These are phyloP conservation scores for Perizoma affinitatum DNA, from an alignment of 2,888 invertebrate species.

Conservation along the genomic window DNA sequence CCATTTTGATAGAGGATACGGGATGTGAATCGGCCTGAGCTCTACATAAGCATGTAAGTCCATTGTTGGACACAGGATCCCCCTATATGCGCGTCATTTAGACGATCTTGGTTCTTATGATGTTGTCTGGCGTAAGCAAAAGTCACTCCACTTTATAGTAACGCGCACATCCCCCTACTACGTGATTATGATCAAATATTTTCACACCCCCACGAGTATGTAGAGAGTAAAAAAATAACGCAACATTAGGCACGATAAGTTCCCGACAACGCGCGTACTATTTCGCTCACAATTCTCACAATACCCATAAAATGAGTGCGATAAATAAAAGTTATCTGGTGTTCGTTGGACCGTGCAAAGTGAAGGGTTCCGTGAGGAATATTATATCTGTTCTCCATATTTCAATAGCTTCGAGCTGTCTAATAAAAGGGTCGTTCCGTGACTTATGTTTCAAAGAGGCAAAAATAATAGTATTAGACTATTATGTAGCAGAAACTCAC, in stretches of 20 bases:
- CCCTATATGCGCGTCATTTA: conserved; percentile 1
- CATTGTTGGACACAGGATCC: conserved; percentile 5
- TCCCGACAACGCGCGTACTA: conserved; percentile 63
- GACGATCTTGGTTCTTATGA: conserved; percentile 3
- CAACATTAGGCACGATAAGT: conserved; percentile 75
- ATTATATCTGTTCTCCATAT: conserved; percentile 23
- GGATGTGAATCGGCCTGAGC: conserved; percentile 10
- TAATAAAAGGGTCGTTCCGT: conserved; percentile 3
- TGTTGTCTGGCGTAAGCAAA: conserved; percentile 8
- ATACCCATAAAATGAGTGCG: conserved; percentile 66
- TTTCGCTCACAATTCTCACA: conserved; percentile 46
- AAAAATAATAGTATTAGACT: not conserved
- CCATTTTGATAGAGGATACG: conserved; percentile 20
- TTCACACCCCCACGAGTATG: conserved; percentile 29
- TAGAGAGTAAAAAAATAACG: conserved; percentile 53
- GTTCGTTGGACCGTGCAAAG: conserved; percentile 36
- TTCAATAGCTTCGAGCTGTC: conserved; percentile 9
- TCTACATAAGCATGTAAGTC: conserved; percentile 5
- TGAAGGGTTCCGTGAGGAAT: conserved; percentile 37
- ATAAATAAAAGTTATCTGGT: conserved; percentile 59
- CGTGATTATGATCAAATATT: conserved; percentile 17
- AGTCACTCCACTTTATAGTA: conserved; percentile 1
- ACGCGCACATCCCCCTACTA: not conserved
- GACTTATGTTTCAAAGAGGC: not conserved
- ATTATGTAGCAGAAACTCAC: not conserved